Evolutionary conservation across 37 sponge, comb jelly and placozoan species (phyloP), one percentile per base, ranked within the genome.

Genomic region (Chondrosia reniformis): DNA sequence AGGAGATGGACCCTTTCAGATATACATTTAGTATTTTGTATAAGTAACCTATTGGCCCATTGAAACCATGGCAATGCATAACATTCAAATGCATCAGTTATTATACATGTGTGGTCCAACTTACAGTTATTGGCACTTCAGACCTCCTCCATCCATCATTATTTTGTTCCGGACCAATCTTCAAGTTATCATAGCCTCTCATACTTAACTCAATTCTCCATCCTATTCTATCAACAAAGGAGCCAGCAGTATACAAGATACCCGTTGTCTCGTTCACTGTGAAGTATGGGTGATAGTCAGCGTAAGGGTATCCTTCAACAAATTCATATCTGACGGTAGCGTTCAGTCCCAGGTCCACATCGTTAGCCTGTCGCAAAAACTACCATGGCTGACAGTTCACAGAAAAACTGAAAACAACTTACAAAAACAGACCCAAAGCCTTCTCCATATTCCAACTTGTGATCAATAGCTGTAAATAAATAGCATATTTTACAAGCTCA

Each of bases 401-500:
- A 6, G 8, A 3, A 56, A 28, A 6, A 56, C 25, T 8, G 25
- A 28, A 56, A 15, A 41, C n/a, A 21, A 40, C 72, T 69, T 7
- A 69, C 72, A 38, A 19, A 69, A 13, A 69, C 72, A 25, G 72
- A 39, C 24, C 22, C 72, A 34, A 69, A 21, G 17, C 42, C 72
- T 69, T 69, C 72, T 39, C 72, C 72, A 69, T 69, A 69, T 44
- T 69, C 72, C 72, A 69, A 25, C 24, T 69, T n/a, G 22, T 69
- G 72, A 25, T 69, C 72, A 69, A 69, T 69, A 34, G 72, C 72
- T 69, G 43, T 17, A 31, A 39, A 19, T 6, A 69, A 69, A 69
- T 44, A 2, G 4, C 17, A 36, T 10, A 69, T 25, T 24, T 40
- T 19, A 1, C 6, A 36, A 34, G 3, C 2, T 2, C 17, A 69